A percentile compares a stretch with the other conserved stretches of the same genome.
Evolutionary conservation across 1,140 invertebrate species (phyloP).

Genomic region (Drosophila paulistorum): DNA sequence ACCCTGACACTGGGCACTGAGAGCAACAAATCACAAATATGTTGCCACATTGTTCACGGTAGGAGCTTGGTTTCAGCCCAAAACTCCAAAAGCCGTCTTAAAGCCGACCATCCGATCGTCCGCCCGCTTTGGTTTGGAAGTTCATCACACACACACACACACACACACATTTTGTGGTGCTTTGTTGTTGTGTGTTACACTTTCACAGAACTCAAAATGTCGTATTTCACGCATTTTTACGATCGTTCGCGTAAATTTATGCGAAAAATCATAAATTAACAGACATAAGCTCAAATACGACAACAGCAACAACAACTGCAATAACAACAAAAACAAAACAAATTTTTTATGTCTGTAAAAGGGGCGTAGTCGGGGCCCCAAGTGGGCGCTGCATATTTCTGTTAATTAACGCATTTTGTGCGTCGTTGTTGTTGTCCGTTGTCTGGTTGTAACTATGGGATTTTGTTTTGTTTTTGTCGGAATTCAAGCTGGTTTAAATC

Average conservation of each 20-base stretch:
- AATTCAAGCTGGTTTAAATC: conserved; percentile 4
- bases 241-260: conserved; percentile 81
- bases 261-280: conserved; percentile 71
- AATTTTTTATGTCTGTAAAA: conserved; percentile 7
- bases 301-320: neutral
- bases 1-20: conserved; percentile 40
- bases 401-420: conserved; percentile 78
- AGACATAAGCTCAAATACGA: conserved; percentile 4
- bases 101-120: conserved; percentile 3
- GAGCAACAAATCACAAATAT: conserved; percentile 73
- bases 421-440: conserved; percentile 32
- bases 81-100: conserved; percentile 3
- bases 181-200: conserved; percentile 59
- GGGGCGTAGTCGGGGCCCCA: conserved; percentile 39
- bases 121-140: neutral
- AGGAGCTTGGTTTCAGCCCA: conserved; percentile 41
- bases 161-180: too few species aligned
- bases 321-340: neutral
- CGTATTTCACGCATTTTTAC: conserved; percentile 78
- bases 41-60: conserved; percentile 72
- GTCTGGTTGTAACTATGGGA: conserved; percentile 50
- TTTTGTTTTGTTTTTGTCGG: conserved; percentile 11
- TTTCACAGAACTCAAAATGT: conserved; percentile 81
- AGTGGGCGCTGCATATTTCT: conserved; percentile 78
- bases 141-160: neutral